Conservation (phyloP, 2,888 invertebrate species). For the Leptinotarsa tumamoca region DNA sequence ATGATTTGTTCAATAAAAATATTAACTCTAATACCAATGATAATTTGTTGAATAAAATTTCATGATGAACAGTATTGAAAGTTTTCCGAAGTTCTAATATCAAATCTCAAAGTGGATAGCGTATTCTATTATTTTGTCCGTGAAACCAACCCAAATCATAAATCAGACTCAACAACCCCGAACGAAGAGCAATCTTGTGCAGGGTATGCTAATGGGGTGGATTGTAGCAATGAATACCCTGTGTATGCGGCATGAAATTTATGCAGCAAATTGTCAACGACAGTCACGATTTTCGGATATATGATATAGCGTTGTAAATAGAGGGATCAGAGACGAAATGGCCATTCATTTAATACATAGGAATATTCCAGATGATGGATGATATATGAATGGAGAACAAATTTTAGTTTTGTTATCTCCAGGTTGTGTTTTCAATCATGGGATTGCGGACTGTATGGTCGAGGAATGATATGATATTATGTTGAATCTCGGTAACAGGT, state of each 20-base stretch:
- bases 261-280: constrained; percentile 11
- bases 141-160: background rate
- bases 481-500: too few species aligned
- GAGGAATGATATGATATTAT: background rate
- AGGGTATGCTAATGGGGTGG: background rate
- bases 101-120: too few species aligned
- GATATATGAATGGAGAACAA: background rate
- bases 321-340: background rate
- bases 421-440: background rate
- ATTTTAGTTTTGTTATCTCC: background rate
- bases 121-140: background rate
- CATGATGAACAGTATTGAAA: too few species aligned
- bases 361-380: background rate
- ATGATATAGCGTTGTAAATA: constrained; percentile 11
- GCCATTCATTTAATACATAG: background rate
- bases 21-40: too few species aligned
- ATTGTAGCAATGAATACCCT: constrained; percentile 1
- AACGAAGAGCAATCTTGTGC: background rate
- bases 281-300: constrained; percentile 10
- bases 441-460: background rate
- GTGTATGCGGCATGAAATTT: constrained; percentile 8
- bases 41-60: too few species aligned
- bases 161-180: constrained; percentile 7
- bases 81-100: too few species aligned
- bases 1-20: too few species aligned